Conservation (phyloP, 2,797 vertebrate genomes). For the Acanthopagrus latus region DNA sequence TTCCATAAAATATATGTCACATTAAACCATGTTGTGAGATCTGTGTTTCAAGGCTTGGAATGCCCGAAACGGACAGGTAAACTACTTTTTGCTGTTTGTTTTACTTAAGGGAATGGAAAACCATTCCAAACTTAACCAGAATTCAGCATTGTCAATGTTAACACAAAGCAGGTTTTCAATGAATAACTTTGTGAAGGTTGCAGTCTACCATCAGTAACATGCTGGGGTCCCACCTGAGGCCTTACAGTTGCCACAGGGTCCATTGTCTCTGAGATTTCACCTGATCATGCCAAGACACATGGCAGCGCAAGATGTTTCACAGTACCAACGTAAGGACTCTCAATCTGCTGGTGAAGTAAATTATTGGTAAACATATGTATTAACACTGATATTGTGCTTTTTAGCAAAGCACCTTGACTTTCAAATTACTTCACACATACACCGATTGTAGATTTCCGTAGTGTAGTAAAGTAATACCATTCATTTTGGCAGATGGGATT, state of each 20-base stretch:
- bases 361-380: conserved; percentile 3
- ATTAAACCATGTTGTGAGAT: background rate
- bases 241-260: conserved; percentile 1
- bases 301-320: background rate
- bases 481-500: conserved; percentile 2
- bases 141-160: background rate
- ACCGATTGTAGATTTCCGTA: background rate
- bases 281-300: background rate
- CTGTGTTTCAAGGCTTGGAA: background rate
- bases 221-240: conserved; percentile 8
- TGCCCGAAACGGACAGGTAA: background rate
- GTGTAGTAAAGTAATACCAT: background rate
- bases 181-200: background rate
- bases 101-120: background rate
- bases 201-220: background rate
- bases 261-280: conserved; percentile 2
- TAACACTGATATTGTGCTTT: conserved; percentile 26
- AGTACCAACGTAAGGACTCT: conserved; percentile 2
- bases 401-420: background rate
- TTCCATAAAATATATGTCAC: background rate
- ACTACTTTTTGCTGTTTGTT: background rate
- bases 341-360: background rate
- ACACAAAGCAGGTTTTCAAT: background rate
- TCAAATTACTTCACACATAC: background rate
- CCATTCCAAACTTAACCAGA: background rate